Evolutionary conservation across 2,888 invertebrate species (phyloP).

Genomic region (Eubasilissa splendida): DNA sequence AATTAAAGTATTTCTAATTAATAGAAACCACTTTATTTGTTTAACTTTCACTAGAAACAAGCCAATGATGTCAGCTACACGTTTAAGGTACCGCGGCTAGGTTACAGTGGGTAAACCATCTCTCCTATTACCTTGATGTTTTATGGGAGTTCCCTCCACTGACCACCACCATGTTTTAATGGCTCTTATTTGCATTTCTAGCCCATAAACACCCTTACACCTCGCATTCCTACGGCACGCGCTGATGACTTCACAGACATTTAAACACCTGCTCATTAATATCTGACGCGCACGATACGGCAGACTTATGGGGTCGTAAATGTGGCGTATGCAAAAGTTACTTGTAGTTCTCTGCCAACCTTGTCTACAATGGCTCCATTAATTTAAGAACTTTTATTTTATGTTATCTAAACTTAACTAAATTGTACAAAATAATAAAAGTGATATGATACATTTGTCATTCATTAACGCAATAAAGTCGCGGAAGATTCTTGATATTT

Average conservation of each 20-base stretch:
- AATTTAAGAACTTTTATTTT: too few relatives aligned
- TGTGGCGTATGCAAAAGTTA: constrained; percentile 26
- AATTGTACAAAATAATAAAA: too few relatives aligned
- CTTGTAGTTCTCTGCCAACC: not conserved
- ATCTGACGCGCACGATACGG: constrained; percentile 49
- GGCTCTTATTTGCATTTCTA: constrained; percentile 57
- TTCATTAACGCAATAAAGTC: too few relatives aligned
- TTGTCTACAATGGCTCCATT: too few relatives aligned
- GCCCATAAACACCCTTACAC: constrained; percentile 56
- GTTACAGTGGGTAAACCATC: not conserved
- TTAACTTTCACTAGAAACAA: too few relatives aligned
- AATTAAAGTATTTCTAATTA: too few relatives aligned
- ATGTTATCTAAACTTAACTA: too few relatives aligned
- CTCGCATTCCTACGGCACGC: constrained; percentile 52
- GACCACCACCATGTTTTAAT: constrained; percentile 49
- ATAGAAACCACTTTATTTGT: too few relatives aligned
- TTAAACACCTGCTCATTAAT: constrained; percentile 57
- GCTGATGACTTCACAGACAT: constrained; percentile 54
- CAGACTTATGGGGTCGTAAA: constrained; percentile 42
- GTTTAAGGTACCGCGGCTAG: too few relatives aligned
- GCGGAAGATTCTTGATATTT: too few relatives aligned
- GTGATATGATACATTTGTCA: too few relatives aligned
- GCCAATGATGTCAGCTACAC: too few relatives aligned
- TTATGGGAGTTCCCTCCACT: constrained; percentile 44
- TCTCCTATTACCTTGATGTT: constrained; percentile 52